A percentile compares a stretch with the other conserved stretches of the same genome.
These are phyloP conservation scores for Hemithea aestivaria DNA, from an alignment of 2,888 invertebrate species.

Conservation along the genomic window DNA sequence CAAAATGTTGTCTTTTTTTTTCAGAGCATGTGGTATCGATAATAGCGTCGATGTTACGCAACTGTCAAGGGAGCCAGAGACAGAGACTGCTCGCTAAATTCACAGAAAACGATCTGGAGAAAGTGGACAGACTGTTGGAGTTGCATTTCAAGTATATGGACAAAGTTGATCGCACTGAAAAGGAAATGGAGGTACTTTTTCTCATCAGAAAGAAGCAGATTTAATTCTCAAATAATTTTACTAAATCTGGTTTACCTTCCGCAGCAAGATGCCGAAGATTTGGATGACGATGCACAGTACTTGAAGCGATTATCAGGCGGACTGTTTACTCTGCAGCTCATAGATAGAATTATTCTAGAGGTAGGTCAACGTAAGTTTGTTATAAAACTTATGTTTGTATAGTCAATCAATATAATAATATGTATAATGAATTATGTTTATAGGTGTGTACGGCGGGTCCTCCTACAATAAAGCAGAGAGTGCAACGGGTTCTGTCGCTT, in stretches of 20 bases:
- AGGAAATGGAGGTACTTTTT: conserved; percentile 81
- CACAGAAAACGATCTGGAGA: conserved; percentile 98
- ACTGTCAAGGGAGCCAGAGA: conserved; percentile 93
- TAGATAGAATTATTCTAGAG: conserved; percentile 93
- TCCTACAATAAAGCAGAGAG: conserved; percentile 88
- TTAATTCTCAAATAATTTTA: neutral
- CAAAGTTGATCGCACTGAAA: conserved; percentile 92
- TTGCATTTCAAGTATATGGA: conserved; percentile 98
- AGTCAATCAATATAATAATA: neutral
- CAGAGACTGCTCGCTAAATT: conserved; percentile 96
- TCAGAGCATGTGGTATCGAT: conserved; percentile 95
- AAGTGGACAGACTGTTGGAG: conserved; percentile 97
- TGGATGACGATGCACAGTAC: conserved; percentile 92
- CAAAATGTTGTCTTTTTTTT: too few species aligned
- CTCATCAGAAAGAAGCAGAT: too few species aligned
- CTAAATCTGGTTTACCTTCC: conserved; percentile 14
- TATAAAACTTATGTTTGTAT: neutral
- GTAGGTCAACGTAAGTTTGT: conserved; percentile 48
- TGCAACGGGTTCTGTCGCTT: conserved; percentile 92
- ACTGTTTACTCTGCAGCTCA: conserved; percentile 96
- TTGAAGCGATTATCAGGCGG: conserved; percentile 94
- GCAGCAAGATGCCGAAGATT: conserved; percentile 81
- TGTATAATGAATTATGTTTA: neutral
- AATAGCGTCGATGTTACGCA: conserved; percentile 94
- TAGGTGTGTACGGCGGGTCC: conserved; percentile 85